Evolutionary conservation across 2,888 invertebrate genomes (phyloP).

Genomic region (Drosophila conformis): DNA sequence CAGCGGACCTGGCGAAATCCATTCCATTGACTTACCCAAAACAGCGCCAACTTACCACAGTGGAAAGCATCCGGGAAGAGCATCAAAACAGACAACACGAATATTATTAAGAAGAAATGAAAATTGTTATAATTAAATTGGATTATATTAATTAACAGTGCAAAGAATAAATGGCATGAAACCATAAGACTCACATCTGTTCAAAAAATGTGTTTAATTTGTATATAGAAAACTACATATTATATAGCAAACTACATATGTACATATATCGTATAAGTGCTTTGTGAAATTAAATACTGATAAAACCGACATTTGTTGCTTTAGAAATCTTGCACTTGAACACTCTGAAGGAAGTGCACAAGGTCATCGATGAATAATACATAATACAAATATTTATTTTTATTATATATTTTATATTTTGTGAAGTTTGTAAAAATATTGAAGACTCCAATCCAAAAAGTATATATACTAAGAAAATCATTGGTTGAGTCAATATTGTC

Average conservation of each 20-base stretch:
- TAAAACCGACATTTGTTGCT: neutral
- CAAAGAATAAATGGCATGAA: neutral
- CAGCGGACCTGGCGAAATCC: neutral
- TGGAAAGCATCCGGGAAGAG: neutral
- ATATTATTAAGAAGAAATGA: slow-evolving; percentile 13
- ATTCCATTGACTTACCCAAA: too few relatives aligned
- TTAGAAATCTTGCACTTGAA: neutral
- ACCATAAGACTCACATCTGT: neutral
- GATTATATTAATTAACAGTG: neutral
- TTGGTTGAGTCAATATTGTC: too few relatives aligned
- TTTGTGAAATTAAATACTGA: neutral
- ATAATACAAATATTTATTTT: neutral
- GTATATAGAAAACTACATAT: too few relatives aligned
- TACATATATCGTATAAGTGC: neutral
- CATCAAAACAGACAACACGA: slow-evolving; percentile 20
- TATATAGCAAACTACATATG: neutral
- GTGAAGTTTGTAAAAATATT: neutral
- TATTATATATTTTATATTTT: neutral
- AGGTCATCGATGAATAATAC: too few relatives aligned
- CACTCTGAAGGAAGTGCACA: neutral
- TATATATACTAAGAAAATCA: too few relatives aligned
- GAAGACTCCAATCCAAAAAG: neutral
- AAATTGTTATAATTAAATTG: neutral
- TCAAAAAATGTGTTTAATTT: neutral
- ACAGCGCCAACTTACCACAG: neutral